Evolutionary conservation across 2,888 invertebrate species (phyloP).

Genomic region (Macrophya annulata): DNA sequence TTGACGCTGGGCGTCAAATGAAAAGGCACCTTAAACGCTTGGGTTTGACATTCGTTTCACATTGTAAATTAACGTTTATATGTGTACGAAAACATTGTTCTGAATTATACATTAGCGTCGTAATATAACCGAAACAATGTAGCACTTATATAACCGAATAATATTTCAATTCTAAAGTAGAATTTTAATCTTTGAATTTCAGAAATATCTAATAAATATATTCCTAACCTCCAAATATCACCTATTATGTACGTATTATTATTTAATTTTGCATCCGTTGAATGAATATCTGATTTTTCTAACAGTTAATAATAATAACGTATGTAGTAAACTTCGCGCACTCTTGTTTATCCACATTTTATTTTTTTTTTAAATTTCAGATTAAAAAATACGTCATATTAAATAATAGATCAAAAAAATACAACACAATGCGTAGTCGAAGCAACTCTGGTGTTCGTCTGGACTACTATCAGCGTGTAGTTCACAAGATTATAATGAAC

Average conservation of each 20-base stretch:
- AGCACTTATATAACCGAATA: slow-evolving; percentile 46
- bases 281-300: not conserved
- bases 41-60: slow-evolving; percentile 74
- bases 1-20: too few species aligned
- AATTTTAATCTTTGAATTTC: not conserved
- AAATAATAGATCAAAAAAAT: slow-evolving; percentile 19
- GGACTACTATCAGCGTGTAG: slow-evolving; percentile 97
- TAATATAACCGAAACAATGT: slow-evolving; percentile 20
- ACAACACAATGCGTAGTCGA: slow-evolving; percentile 86
- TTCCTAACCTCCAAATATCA: slow-evolving; percentile 28
- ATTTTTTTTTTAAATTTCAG: not conserved
- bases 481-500: slow-evolving; percentile 95
- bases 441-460: slow-evolving; percentile 96
- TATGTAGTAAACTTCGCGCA: not conserved
- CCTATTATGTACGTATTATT: slow-evolving; percentile 29
- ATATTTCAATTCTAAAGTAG: not conserved
- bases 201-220: not conserved
- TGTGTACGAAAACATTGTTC: not conserved
- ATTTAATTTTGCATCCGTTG: not conserved
- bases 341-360: not conserved
- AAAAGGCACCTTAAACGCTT: not conserved
- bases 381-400: not conserved
- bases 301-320: not conserved
- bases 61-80: slow-evolving; percentile 65
- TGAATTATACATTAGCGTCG: slow-evolving; percentile 40